Evolutionary conservation across 2,888 invertebrate species (phyloP).

Genomic region (Ophion ellenae): DNA sequence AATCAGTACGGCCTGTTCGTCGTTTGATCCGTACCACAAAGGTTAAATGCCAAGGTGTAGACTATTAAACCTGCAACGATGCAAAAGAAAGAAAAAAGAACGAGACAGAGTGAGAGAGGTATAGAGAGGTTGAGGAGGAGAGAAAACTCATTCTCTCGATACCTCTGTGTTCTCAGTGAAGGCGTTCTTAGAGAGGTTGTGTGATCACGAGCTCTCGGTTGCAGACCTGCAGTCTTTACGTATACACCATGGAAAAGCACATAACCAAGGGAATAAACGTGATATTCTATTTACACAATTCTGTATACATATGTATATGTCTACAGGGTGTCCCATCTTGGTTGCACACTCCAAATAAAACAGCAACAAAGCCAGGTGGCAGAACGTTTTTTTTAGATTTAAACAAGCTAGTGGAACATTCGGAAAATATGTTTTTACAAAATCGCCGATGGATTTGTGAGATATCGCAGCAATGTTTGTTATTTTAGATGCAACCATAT

Average conservation of each 20-base stretch:
- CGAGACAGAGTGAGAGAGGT: not conserved
- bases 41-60: constrained; percentile 34
- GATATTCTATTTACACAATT: constrained; percentile 35
- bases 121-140: not conserved
- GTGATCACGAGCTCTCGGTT: constrained; percentile 29
- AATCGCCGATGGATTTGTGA: not conserved
- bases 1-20: constrained; percentile 38
- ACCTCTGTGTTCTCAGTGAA: constrained; percentile 21
- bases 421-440: too few relatives aligned
- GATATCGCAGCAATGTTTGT: not conserved
- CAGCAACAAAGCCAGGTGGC: too few relatives aligned
- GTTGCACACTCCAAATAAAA: too few relatives aligned
- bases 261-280: constrained; percentile 28
- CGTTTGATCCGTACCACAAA: constrained; percentile 52
- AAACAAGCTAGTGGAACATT: too few relatives aligned
- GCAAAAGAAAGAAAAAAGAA: constrained; percentile 1
- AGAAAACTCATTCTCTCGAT: constrained; percentile 4
- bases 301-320: constrained; percentile 26
- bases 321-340: too few relatives aligned
- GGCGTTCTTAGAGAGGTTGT: constrained; percentile 24
- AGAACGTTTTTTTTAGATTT: not conserved
- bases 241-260: constrained; percentile 36
- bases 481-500: too few relatives aligned
- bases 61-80: constrained; percentile 31
- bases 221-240: constrained; percentile 9